These are phyloP conservation scores for Tapera naevia DNA, from an alignment of 2,797 vertebrate species.

Conservation along the genomic window DNA sequence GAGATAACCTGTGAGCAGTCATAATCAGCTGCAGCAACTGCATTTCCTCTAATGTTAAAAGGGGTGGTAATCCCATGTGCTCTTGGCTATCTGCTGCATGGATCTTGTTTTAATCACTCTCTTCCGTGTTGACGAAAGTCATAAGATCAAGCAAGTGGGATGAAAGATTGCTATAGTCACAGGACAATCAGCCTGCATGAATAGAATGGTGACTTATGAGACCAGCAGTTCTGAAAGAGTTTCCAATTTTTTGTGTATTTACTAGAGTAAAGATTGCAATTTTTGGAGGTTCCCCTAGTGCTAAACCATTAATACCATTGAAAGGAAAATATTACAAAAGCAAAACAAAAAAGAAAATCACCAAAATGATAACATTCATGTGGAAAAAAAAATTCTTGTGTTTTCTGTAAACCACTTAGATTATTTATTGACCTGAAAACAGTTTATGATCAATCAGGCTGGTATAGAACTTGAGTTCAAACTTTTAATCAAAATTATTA, in stretches of 20 bases:
- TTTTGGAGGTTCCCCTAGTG: not conserved
- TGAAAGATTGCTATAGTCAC: not conserved
- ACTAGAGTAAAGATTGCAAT: not conserved
- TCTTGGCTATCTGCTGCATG: not conserved
- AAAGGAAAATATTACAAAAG: not conserved
- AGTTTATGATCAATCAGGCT: not conserved
- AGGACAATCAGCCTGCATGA: not conserved
- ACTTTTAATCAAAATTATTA: not conserved
- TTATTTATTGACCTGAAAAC: not conserved
- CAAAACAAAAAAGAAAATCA: rapidly evolving
- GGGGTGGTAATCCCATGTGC: not conserved
- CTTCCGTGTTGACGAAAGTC: not conserved
- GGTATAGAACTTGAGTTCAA: not conserved
- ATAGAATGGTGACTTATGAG: not conserved
- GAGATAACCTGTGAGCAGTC: not conserved
- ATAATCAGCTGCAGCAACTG: not conserved
- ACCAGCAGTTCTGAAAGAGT: not conserved
- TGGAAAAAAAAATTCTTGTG: not conserved
- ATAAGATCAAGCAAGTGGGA: rapidly evolving
- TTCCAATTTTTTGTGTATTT: not conserved
- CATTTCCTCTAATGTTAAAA: not conserved
- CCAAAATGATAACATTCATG: not conserved
- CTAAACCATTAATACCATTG: not conserved
- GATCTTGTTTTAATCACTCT: not conserved
- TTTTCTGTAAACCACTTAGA: not conserved